Percentiles rank a stretch among this genome's conserved stretches.
Evolutionary conservation across 2,888 invertebrate species (phyloP).

Genomic region (Notodonta ziczac): DNA sequence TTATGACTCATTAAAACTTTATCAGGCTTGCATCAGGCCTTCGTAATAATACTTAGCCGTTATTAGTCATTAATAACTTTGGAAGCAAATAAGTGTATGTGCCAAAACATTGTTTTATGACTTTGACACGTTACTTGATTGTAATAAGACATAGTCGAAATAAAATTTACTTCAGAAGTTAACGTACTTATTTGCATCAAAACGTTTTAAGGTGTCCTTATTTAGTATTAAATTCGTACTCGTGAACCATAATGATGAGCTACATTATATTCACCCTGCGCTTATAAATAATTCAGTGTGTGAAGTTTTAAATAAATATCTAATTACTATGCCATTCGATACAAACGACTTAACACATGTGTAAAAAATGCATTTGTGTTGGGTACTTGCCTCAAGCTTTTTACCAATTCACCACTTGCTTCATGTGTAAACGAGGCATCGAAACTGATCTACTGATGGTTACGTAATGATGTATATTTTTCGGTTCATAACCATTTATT

Average conservation of each 20-base stretch:
- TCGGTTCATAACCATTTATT: too few relatives aligned
- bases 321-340: not conserved
- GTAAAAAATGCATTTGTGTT: not conserved
- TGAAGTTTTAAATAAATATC: not conserved
- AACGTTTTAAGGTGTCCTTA: not conserved
- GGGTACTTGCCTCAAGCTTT: too few relatives aligned
- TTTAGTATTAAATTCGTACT: not conserved
- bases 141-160: not conserved
- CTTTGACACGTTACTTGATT: not conserved
- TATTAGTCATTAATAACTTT: not conserved
- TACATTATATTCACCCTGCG: not conserved
- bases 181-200: not conserved
- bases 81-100: not conserved
- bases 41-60: not conserved
- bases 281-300: not conserved
- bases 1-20: not conserved
- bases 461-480: too few relatives aligned
- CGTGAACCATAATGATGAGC: not conserved
- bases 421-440: too few relatives aligned
- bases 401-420: too few relatives aligned
- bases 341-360: not conserved
- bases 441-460: too few relatives aligned
- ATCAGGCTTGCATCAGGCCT: not conserved
- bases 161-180: not conserved
- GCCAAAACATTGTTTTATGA: not conserved